Evolutionary conservation across 2,888 invertebrate species (phyloP).

Genomic region (Brachynemurus nebulosus): DNA sequence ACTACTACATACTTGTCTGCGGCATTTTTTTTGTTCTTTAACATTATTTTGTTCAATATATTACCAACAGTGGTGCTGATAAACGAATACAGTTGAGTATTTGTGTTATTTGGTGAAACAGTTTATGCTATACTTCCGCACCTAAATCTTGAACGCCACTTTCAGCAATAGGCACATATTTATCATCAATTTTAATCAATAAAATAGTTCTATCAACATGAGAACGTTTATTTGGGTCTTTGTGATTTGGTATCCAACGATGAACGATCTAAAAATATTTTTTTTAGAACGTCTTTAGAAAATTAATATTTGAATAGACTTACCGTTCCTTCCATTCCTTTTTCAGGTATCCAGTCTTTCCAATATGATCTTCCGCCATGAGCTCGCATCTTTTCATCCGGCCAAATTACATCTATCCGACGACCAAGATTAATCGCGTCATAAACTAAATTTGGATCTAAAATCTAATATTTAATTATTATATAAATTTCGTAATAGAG

Average conservation of each 20-base stretch:
- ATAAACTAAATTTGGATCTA: constrained; percentile 61
- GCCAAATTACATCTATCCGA: constrained; percentile 91
- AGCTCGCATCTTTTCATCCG: constrained; percentile 74
- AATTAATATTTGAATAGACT: constrained; percentile 20
- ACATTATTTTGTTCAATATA: no score
- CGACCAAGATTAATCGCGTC: constrained; percentile 84
- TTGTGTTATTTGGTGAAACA: constrained; percentile 2
- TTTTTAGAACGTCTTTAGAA: constrained; percentile 1
- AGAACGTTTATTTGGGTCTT: constrained; percentile 72
- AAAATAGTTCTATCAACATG: constrained; percentile 87
- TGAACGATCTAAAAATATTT: constrained; percentile 57
- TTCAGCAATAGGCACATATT: constrained; percentile 86
- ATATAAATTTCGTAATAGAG: no score
- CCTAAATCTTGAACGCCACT: constrained; percentile 69
- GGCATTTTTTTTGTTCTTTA: no score
- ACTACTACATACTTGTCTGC: no score
- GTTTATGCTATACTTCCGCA: constrained; percentile 39
- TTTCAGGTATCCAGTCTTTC: constrained; percentile 80
- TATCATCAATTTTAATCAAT: constrained; percentile 84
- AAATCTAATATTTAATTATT: constrained; percentile 38
- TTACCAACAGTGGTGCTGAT: no score
- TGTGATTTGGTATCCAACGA: constrained; percentile 87
- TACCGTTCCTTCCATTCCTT: constrained; percentile 84
- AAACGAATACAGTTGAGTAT: neutral
- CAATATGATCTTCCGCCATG: constrained; percentile 79